phyloP scores from a whole-genome alignment of 2,888 invertebrate species.

The Rhamphomyia laevipes region DNA sequence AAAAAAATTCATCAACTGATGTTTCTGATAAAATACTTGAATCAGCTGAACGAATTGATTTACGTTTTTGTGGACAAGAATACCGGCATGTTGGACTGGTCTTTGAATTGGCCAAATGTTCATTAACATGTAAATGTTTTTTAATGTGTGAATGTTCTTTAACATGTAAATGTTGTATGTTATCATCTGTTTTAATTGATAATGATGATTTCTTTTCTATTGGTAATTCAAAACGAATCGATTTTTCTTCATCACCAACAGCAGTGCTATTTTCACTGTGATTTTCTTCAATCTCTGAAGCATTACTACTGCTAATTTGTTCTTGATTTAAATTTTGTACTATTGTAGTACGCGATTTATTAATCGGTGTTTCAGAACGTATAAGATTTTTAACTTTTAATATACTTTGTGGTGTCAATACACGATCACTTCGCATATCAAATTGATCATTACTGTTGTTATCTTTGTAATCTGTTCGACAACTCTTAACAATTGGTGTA shows the following conservation, averaged over 20 bases:
- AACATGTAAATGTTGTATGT: no score
- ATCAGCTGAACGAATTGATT: conserved; percentile 4
- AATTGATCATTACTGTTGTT: background rate
- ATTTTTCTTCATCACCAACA: conserved; percentile 11
- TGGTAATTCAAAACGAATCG: conserved; percentile 10
- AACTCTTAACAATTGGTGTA: conserved; percentile 14
- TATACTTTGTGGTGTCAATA: conserved; percentile 11
- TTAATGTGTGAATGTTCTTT: no score
- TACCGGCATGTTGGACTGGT: background rate
- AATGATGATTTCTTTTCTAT: background rate
- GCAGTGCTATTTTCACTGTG: background rate
- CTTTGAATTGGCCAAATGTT: background rate
- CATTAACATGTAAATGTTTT: background rate
- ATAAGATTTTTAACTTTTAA: conserved; percentile 6
- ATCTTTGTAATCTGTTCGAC: conserved; percentile 1
- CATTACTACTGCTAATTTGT: background rate
- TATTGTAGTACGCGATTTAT: background rate
- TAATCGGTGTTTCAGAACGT: background rate
- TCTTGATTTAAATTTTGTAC: background rate
- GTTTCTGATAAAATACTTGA: conserved; percentile 4
- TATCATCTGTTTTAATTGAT: no score
- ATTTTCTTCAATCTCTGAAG: background rate
- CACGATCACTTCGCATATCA: conserved; percentile 1
- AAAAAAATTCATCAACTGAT: conserved; percentile 7
- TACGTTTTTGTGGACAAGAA: conserved; percentile 8